Evolutionary conservation across 1,140 invertebrate species (phyloP), one percentile per base, ranked within the genome.

Genomic region (Phenacoccus solenopsis): DNA sequence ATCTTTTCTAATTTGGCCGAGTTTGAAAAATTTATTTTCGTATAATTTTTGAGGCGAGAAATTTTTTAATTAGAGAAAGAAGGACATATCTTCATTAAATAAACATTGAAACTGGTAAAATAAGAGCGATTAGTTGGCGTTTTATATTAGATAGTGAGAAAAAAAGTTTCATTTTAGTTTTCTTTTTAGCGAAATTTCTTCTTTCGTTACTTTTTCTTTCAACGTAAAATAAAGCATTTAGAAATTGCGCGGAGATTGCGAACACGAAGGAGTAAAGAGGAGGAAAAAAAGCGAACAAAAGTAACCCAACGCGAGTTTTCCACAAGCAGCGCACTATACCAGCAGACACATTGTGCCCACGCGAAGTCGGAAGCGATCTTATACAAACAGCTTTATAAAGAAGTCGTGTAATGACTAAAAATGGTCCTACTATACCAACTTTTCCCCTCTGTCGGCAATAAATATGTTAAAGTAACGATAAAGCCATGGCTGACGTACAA

Each of bases 381-480:
- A 49, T 49, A 49, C 38, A 49, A 49, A 49, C 16, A 49, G 16
- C 38, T 49, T 9, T 16, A 49, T 49, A 49, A 49, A 49, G 38
- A 49, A 49, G 38, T 49, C 38, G 38, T 49, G 38, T 49, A 49
- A 49, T 49, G 38, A n/a, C 38, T 49, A 49, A 49, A 49, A 49
- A 49, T 49, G 38, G 38, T n/a, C 38, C 16, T 16, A 16, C 38
- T 49, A 9, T 2, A 16, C 12, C 12, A 49, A 49, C 12, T 49
- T 49, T 49, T 49, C 38, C 38, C n/a, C 30, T 16, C 38, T 49
- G 38, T 49, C 4, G 16, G 38, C 38, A 49, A 49, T 49, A 49
- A 49, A 49, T 49, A 49, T 49, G 38, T 49, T 49, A n/a, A 49
- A 49, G 38, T 49, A n/a, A 49, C 38, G 38, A 49, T n/a, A n/a